phyloP scores from a whole-genome alignment of 2,797 vertebrate genomes.

The Acomys russatus region DNA sequence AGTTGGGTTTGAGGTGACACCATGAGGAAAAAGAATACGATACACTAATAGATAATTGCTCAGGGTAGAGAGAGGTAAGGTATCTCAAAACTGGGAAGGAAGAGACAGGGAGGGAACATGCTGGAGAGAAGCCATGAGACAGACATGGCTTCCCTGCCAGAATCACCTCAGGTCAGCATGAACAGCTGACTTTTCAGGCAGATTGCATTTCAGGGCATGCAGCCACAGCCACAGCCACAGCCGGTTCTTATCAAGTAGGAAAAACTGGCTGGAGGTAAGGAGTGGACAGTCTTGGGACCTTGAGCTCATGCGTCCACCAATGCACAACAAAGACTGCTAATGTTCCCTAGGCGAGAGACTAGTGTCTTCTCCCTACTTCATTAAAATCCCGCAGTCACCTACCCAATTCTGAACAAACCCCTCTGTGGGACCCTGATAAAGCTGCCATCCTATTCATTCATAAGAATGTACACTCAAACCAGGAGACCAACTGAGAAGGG shows the following conservation, averaged over 20 bases:
- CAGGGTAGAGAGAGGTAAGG: not conserved
- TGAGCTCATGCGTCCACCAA: rapidly evolving
- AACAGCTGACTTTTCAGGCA: not conserved
- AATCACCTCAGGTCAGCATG: rapidly evolving
- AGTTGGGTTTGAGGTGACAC: too few relatives aligned
- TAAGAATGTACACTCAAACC: rapidly evolving
- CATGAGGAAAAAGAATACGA: rapidly evolving
- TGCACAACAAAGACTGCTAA: rapidly evolving
- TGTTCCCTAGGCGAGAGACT: rapidly evolving
- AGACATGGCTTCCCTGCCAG: not conserved
- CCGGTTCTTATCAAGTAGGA: too few relatives aligned
- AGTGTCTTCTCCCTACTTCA: too few relatives aligned
- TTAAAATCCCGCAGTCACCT: not conserved
- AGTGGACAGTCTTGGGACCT: too few relatives aligned
- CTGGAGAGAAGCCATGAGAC: rapidly evolving
- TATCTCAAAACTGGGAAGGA: too few relatives aligned
- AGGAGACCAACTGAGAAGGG: not conserved
- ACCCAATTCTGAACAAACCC: not conserved
- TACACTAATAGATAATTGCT: not conserved
- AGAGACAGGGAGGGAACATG: not conserved
- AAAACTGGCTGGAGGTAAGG: rapidly evolving
- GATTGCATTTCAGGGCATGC: not conserved
- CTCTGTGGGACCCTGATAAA: not conserved
- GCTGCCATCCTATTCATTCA: rapidly evolving
- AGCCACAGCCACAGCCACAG: rapidly evolving